A percentile compares a stretch with the other conserved stretches of the same genome.
phyloP scores from a whole-genome alignment of 2,113 vertebrate genomes.

The Ovibos moschatus region DNA sequence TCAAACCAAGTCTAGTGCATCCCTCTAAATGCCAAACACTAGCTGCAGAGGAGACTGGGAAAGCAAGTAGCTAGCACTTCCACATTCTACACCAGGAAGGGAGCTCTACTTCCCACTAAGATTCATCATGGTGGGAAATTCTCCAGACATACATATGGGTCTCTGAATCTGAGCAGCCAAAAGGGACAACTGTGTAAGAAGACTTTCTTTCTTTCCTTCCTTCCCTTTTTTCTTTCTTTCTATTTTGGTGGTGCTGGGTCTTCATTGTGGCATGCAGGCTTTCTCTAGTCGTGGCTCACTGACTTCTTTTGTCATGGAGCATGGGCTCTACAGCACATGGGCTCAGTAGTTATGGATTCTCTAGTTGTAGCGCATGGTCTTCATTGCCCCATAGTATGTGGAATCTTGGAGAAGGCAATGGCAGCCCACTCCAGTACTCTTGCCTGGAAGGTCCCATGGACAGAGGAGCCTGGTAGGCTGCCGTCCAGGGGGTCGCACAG shows the following conservation, averaged over 20 bases:
- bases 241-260: neutral
- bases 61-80: neutral
- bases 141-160: neutral
- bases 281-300: neutral
- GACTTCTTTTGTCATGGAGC: neutral
- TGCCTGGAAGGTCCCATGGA: too few species aligned
- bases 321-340: neutral
- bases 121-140: neutral
- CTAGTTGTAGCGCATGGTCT: too few species aligned
- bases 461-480: too few species aligned
- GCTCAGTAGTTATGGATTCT: neutral
- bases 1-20: neutral
- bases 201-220: neutral
- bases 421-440: too few species aligned
- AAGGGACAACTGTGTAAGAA: neutral
- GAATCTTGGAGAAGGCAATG: too few species aligned
- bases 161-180: neutral
- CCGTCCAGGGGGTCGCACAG: too few species aligned
- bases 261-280: neutral
- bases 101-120: neutral
- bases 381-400: too few species aligned
- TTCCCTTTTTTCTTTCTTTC: neutral
- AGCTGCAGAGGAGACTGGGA: neutral
- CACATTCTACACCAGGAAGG: neutral
- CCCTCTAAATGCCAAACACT: neutral